These are phyloP conservation scores for Tanytarsus gracilentus DNA, from an alignment of 2,888 invertebrate genomes.

Conservation along the genomic window DNA sequence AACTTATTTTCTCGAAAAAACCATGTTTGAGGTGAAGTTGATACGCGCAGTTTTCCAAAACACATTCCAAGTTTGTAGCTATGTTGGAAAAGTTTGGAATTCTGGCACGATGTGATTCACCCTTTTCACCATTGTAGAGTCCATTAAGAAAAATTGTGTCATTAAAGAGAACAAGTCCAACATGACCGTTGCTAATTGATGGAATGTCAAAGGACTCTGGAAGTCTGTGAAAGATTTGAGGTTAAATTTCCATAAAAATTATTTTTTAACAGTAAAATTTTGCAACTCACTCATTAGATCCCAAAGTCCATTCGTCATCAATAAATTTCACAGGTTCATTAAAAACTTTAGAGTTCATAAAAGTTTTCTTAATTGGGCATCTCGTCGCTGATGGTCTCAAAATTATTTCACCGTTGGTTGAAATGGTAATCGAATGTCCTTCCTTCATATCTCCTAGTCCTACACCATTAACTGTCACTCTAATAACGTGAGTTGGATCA, in stretches of 20 bases:
- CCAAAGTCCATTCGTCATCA: not conserved
- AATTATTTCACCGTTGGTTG: not conserved
- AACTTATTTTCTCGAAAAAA: conserved; percentile 17
- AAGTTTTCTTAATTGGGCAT: conserved; percentile 21
- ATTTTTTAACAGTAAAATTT: no score
- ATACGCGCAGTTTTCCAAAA: not conserved
- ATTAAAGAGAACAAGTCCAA: conserved; percentile 46
- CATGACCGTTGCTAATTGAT: conserved; percentile 46
- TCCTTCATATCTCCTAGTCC: not conserved
- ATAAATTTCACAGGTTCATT: not conserved
- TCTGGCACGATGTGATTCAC: conserved; percentile 46
- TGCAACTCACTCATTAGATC: not conserved
- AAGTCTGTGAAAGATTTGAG: no score
- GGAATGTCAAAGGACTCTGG: conserved; percentile 32
- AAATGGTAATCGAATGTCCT: not conserved
- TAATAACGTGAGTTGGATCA: not conserved
- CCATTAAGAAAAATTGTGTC: conserved; percentile 48
- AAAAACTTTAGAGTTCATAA: not conserved
- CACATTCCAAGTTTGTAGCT: not conserved
- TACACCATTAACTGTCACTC: not conserved
- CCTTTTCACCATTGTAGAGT: conserved; percentile 44
- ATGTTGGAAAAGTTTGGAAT: conserved; percentile 38
- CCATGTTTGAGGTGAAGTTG: conserved; percentile 2
- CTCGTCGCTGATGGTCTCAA: not conserved
- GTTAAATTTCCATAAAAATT: no score